Evolutionary conservation across 1,140 invertebrate species (phyloP).

Genomic region (Drosophila hydei): DNA sequence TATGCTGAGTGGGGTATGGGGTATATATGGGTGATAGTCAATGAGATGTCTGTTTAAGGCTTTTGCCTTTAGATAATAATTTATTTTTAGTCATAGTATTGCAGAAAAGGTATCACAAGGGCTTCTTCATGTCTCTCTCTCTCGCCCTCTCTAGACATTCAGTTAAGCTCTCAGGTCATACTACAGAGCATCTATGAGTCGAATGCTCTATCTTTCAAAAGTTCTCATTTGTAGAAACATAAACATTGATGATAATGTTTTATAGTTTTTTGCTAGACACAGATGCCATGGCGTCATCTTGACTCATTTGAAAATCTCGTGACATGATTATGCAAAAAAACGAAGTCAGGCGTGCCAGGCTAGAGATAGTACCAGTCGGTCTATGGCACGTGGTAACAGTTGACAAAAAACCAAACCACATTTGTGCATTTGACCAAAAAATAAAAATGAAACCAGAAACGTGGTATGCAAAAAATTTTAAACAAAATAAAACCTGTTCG

Average conservation of each 20-base stretch:
- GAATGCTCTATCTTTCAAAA: background rate
- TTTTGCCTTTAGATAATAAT: no score
- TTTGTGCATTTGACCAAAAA: constrained; percentile 12
- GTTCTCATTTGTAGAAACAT: background rate
- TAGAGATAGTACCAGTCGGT: constrained; percentile 11
- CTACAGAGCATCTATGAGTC: background rate
- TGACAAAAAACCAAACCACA: constrained; percentile 3
- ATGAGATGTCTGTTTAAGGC: background rate
- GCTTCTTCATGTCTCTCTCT: no score
- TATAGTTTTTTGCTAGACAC: background rate
- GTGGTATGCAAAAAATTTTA: constrained; percentile 17
- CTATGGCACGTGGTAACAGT: constrained; percentile 29
- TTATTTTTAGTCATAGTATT: no score
- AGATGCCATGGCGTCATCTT: background rate
- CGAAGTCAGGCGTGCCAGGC: no score
- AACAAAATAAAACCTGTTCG: constrained; percentile 74
- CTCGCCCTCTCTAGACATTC: no score
- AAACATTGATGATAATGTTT: background rate
- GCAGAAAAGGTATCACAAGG: no score
- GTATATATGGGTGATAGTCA: no score
- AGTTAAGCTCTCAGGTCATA: no score
- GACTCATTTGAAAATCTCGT: background rate
- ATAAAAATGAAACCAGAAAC: constrained; percentile 11
- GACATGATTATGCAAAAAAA: constrained; percentile 14
- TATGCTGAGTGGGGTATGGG: no score